A percentile compares a stretch with the other conserved stretches of the same genome.
Evolutionary conservation across 2,888 invertebrate species (phyloP).

Genomic region (Meiosimyza decipiens): DNA sequence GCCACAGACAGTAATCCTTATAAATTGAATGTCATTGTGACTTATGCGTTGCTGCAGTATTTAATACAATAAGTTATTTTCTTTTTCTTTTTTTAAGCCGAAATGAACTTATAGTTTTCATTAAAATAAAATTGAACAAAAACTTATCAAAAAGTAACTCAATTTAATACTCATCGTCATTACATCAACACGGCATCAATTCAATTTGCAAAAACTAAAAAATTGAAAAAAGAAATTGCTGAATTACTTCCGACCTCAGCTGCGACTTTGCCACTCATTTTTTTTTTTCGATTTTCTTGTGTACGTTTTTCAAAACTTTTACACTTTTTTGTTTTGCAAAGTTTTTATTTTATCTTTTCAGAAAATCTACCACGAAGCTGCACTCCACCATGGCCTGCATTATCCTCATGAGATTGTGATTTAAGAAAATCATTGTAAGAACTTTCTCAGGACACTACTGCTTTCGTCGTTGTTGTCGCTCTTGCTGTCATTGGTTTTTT

Average conservation of each 20-base stretch:
- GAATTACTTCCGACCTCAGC: slow-evolving; percentile 22
- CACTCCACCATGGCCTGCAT: slow-evolving; percentile 17
- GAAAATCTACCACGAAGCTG: slow-evolving; percentile 1
- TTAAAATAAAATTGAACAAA: too few relatives aligned
- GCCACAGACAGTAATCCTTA: too few relatives aligned
- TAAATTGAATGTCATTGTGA: too few relatives aligned
- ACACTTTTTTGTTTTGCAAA: neutral
- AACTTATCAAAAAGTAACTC: too few relatives aligned
- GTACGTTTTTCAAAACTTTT: neutral
- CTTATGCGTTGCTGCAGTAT: too few relatives aligned
- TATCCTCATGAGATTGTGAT: slow-evolving; percentile 31
- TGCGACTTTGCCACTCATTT: slow-evolving; percentile 25
- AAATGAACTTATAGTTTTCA: too few relatives aligned
- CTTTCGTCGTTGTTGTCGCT: neutral
- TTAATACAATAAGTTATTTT: too few relatives aligned
- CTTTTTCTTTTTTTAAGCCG: too few relatives aligned
- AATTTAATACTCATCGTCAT: too few relatives aligned
- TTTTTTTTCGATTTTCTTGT: neutral
- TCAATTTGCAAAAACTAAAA: slow-evolving; percentile 19
- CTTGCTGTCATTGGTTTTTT: too few relatives aligned
- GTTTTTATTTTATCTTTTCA: neutral
- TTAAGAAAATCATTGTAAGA: slow-evolving; percentile 32
- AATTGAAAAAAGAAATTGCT: neutral
- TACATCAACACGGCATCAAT: neutral
- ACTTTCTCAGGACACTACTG: neutral